Evolutionary conservation across 1,140 invertebrate species (phyloP).

Genomic region (Dolichoris vasculosae): DNA sequence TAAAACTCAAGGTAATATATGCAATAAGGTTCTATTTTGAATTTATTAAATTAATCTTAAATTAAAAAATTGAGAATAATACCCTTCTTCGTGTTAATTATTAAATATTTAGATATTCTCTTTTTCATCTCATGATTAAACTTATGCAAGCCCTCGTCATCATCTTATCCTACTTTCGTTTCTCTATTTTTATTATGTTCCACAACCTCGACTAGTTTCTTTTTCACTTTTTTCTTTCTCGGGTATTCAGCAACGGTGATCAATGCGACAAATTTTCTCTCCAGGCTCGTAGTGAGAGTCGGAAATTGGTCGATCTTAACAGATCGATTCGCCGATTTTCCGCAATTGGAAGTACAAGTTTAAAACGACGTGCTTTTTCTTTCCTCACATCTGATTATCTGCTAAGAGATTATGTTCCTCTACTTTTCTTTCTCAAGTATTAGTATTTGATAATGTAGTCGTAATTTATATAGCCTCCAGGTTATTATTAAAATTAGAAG

Average conservation of each 20-base stretch:
- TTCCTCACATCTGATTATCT: neutral
- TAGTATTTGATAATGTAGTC: neutral
- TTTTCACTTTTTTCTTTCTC: constrained; percentile 36
- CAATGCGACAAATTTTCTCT: constrained; percentile 52
- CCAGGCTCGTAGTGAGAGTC: constrained; percentile 14
- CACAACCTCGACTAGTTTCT: constrained; percentile 49
- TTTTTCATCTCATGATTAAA: neutral
- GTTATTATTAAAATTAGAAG: neutral
- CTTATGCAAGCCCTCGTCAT: constrained; percentile 18
- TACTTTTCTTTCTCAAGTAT: neutral
- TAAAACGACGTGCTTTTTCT: constrained; percentile 52
- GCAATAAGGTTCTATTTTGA: neutral
- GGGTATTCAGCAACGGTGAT: constrained; percentile 41
- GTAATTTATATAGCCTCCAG: neutral
- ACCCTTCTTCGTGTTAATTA: constrained; percentile 1
- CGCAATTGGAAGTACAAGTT: constrained; percentile 63
- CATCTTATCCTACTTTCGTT: constrained; percentile 33
- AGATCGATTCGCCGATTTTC: constrained; percentile 47
- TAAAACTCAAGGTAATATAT: neutral
- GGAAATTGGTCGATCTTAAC: constrained; percentile 57
- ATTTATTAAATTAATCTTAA: no score
- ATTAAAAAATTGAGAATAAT: neutral
- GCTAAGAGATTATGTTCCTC: neutral
- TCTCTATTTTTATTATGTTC: constrained; percentile 19
- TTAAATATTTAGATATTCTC: constrained; percentile 15